Evolutionary conservation across 2,113 vertebrate genomes (phyloP).

Genomic region (Notothenia coriiceps): DNA sequence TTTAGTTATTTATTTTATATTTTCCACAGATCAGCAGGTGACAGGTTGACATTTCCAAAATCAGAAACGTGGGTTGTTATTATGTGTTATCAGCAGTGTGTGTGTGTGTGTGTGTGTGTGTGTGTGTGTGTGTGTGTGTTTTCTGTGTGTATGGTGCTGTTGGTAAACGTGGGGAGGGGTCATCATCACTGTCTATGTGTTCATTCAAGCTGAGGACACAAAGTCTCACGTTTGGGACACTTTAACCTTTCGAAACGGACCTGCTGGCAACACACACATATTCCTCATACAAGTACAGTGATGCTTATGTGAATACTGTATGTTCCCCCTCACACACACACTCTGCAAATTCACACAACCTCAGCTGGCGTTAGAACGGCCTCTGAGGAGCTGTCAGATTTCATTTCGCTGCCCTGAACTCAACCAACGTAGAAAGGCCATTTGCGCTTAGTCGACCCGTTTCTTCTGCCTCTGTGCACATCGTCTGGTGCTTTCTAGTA

Average conservation of each 20-base stretch:
- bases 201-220: slow-evolving; percentile 37
- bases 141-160: too few species aligned
- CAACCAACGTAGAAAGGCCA: slow-evolving; percentile 33
- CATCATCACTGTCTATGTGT: background rate
- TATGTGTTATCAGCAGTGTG: too few species aligned
- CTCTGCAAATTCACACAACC: background rate
- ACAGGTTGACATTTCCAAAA: slow-evolving; percentile 63
- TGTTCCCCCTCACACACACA: background rate
- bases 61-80: too few species aligned
- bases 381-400: slow-evolving; percentile 34
- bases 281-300: background rate
- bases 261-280: background rate
- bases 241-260: slow-evolving; percentile 41
- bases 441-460: slow-evolving; percentile 43
- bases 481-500: slow-evolving; percentile 57
- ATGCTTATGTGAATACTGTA: background rate
- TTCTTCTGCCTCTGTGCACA: slow-evolving; percentile 51
- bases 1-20: slow-evolving; percentile 16
- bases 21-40: slow-evolving; percentile 30
- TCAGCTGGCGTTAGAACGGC: slow-evolving; percentile 19
- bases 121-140: too few species aligned
- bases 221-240: slow-evolving; percentile 6
- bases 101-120: too few species aligned
- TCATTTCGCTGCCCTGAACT: slow-evolving; percentile 27
- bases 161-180: background rate